Evolutionary conservation across 2,888 invertebrate species (phyloP).

Genomic region (Axea sp.): DNA sequence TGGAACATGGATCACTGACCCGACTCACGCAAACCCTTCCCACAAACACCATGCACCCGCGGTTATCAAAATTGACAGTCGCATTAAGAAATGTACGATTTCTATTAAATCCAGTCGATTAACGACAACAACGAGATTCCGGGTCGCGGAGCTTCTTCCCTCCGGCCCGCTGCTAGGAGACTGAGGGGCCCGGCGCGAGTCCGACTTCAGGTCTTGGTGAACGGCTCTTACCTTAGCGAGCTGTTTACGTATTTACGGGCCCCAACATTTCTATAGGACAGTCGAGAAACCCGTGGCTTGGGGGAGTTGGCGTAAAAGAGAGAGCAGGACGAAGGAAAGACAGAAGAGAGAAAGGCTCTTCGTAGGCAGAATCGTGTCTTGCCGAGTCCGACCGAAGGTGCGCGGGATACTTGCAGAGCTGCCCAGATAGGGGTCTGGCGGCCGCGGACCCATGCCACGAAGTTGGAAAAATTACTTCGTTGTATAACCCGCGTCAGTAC

Average conservation of each 20-base stretch:
- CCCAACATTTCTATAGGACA: conserved; percentile 56
- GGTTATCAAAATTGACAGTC: conserved; percentile 22
- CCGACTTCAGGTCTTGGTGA: conserved; percentile 70
- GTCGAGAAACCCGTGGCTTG: conserved; percentile 46
- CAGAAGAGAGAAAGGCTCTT: conserved; percentile 53
- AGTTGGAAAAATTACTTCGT: conserved; percentile 37
- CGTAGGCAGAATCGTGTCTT: conserved; percentile 32
- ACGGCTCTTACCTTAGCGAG: conserved; percentile 65
- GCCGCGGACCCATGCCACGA: conserved; percentile 44
- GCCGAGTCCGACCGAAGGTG: conserved; percentile 48
- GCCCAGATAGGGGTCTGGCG: conserved; percentile 36
- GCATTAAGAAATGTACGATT: conserved; percentile 39
- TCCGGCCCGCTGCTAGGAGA: conserved; percentile 78
- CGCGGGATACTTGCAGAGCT: conserved; percentile 42
- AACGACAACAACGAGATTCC: conserved; percentile 31
- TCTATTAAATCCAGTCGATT: no score
- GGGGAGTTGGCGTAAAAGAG: conserved; percentile 31
- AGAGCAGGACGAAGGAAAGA: conserved; percentile 46
- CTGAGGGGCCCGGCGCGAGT: conserved; percentile 70
- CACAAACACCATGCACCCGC: conserved; percentile 52
- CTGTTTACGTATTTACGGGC: conserved; percentile 53
- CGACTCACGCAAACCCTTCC: conserved; percentile 11
- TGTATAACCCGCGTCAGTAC: conserved; percentile 30
- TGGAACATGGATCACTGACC: conserved; percentile 55
- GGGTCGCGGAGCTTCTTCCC: conserved; percentile 78